Evolutionary conservation across 1,140 invertebrate species (phyloP).

Genomic region (Acyrthosiphon pisum): DNA sequence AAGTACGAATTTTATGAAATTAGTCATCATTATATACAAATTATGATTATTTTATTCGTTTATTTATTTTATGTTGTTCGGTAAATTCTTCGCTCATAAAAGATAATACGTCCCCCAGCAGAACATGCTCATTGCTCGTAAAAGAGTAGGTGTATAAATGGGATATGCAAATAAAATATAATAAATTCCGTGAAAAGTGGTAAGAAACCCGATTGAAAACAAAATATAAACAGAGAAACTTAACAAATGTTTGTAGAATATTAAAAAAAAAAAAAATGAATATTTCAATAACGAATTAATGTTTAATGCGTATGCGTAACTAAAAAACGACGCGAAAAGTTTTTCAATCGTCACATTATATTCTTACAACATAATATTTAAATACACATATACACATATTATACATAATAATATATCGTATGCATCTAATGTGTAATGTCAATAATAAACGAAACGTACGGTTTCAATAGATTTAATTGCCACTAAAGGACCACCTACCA

Average conservation of each 20-base stretch:
- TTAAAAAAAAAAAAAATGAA: neutral
- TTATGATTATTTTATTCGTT: neutral
- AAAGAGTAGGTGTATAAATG: conserved; percentile 9
- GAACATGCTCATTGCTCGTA: neutral
- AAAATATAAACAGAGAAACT: neutral
- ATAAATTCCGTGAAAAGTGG: neutral
- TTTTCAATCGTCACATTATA: neutral
- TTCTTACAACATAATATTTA: neutral
- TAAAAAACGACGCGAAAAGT: neutral
- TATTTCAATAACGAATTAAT: neutral
- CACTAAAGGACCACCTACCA: conserved; percentile 24
- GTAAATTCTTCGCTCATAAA: neutral
- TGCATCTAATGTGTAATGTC: neutral
- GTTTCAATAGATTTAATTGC: conserved; percentile 42
- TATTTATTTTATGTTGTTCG: conserved; percentile 10
- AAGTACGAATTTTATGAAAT: conserved; percentile 8
- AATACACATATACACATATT: neutral
- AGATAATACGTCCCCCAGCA: neutral
- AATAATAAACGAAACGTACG: neutral
- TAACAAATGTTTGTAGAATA: neutral
- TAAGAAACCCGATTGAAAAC: neutral
- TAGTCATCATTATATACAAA: neutral
- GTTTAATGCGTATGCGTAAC: neutral
- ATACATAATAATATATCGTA: neutral
- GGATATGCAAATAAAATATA: conserved; percentile 28